phyloP scores from a whole-genome alignment of 2,113 vertebrate species.

The Varanus salvator region DNA sequence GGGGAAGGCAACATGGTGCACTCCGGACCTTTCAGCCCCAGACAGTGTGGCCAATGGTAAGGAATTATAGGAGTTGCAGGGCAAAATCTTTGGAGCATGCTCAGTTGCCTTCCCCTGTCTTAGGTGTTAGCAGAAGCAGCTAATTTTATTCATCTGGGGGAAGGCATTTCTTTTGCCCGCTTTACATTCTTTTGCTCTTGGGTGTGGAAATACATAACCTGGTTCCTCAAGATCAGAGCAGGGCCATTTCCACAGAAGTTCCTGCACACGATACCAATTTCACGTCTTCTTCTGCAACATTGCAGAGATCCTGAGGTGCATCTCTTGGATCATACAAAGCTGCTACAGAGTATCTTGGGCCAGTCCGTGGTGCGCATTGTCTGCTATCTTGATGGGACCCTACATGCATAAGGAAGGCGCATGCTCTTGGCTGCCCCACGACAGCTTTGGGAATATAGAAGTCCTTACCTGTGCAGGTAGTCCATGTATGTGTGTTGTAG shows the following conservation, averaged over 20 bases:
- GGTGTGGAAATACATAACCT: not conserved
- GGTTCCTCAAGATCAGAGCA: not conserved
- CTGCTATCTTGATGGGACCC: not conserved
- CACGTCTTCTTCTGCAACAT: not conserved
- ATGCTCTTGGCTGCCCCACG: not conserved
- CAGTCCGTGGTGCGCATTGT: not conserved
- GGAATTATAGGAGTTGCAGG: too few relatives aligned
- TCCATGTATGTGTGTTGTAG: not conserved
- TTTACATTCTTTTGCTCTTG: not conserved
- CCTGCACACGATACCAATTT: not conserved
- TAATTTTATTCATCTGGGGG: too few relatives aligned
- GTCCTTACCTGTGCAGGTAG: not conserved
- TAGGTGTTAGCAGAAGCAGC: not conserved
- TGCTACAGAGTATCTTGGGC: not conserved
- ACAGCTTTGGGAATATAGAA: not conserved
- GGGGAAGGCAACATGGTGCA: too few relatives aligned
- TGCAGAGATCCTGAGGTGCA: not conserved
- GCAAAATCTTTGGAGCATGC: too few relatives aligned
- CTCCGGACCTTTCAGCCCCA: too few relatives aligned
- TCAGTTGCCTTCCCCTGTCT: too few relatives aligned
- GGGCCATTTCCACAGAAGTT: not conserved
- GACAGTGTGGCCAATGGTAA: too few relatives aligned
- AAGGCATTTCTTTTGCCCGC: not conserved
- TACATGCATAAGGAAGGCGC: not conserved
- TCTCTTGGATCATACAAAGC: not conserved